Evolutionary conservation across 2,888 invertebrate species (phyloP).

Genomic region (Heliconius erato): DNA sequence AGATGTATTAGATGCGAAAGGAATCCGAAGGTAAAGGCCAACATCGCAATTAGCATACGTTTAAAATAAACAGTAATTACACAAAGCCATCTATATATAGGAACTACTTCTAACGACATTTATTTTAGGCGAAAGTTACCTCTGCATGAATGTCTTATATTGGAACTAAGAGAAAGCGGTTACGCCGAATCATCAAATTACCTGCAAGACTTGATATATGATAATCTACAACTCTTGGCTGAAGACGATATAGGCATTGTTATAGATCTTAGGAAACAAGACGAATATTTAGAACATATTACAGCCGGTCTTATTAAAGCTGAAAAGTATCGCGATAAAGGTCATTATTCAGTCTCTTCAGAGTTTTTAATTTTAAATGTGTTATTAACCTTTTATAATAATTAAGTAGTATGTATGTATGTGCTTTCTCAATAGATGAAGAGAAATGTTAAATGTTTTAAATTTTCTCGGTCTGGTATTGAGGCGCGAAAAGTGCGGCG

Average conservation of each 20-base stretch:
- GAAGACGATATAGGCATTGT: conserved; percentile 84
- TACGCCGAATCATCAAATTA: conserved; percentile 80
- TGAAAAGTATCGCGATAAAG: conserved; percentile 72
- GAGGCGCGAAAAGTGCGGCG: too few relatives aligned
- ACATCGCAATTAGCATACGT: neutral
- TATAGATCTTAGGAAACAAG: conserved; percentile 71
- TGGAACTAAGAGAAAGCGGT: conserved; percentile 84
- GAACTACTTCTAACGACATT: neutral
- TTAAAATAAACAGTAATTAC: neutral
- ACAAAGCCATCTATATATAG: neutral
- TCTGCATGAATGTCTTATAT: conserved; percentile 82
- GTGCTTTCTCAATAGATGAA: too few relatives aligned
- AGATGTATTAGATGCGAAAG: conserved; percentile 72
- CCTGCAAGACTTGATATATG: conserved; percentile 83
- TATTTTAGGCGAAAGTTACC: conserved; percentile 80
- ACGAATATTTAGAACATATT: conserved; percentile 73
- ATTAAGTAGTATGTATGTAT: too few relatives aligned
- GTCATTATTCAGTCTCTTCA: conserved; percentile 56
- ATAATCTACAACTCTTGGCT: conserved; percentile 80
- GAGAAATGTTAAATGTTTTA: too few relatives aligned
- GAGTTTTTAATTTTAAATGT: neutral
- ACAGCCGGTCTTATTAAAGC: conserved; percentile 66
- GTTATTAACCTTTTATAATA: too few relatives aligned
- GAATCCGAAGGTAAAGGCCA: conserved; percentile 71
- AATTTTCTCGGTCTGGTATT: too few relatives aligned